Evolutionary conservation across 1,140 invertebrate genomes (phyloP).

Genomic region (Caligus rogercresseyi): DNA sequence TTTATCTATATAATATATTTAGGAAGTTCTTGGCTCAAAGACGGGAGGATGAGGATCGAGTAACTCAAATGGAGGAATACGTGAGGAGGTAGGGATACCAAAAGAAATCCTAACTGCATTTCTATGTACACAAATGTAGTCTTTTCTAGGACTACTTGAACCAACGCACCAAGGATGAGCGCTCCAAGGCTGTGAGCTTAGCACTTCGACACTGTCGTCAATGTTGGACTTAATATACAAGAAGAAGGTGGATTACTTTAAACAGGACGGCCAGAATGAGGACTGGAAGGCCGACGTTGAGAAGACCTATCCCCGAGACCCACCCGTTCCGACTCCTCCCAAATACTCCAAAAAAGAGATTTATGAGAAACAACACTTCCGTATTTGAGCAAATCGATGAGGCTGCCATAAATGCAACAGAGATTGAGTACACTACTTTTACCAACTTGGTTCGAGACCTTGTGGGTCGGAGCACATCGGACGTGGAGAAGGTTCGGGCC

Average conservation of each 20-base stretch:
- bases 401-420: constrained; percentile 1
- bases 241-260: constrained; percentile 14
- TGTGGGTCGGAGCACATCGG: neutral
- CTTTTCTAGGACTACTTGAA: constrained; percentile 4
- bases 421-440: neutral
- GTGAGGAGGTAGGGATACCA: constrained; percentile 13
- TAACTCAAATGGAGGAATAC: constrained; percentile 12
- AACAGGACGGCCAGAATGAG: constrained; percentile 3
- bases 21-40: constrained; percentile 9
- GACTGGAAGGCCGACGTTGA: constrained; percentile 6
- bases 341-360: constrained; percentile 9
- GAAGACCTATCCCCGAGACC: constrained; percentile 12
- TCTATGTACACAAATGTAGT: no score
- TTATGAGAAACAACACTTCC: constrained; percentile 16
- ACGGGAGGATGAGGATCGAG: constrained; percentile 8
- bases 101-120: no score
- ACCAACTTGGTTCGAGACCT: constrained; percentile 10
- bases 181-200: constrained; percentile 8
- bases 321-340: neutral
- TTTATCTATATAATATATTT: neutral
- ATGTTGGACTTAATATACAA: constrained; percentile 18
- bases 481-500: constrained; percentile 12
- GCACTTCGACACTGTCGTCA: constrained; percentile 7
- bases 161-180: constrained; percentile 4
- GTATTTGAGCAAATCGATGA: constrained; percentile 19